phyloP scores from a whole-genome alignment of 2,113 vertebrate species.

The Vimba vimba region DNA sequence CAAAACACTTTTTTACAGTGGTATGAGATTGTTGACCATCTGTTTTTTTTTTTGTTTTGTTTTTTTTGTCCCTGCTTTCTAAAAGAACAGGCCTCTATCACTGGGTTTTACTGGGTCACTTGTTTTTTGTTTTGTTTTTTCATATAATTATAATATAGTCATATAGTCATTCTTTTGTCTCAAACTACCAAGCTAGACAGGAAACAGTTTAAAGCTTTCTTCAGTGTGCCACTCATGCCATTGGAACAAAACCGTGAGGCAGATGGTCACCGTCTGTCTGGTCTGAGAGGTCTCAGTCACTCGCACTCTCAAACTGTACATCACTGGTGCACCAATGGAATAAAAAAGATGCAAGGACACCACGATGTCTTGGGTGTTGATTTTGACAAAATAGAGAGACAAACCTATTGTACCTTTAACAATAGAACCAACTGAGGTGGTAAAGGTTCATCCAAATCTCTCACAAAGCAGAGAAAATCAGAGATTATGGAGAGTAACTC shows the following conservation, averaged over 20 bases:
- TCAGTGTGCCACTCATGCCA: not conserved
- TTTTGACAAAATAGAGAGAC: not conserved
- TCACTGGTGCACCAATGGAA: not conserved
- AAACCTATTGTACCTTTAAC: not conserved
- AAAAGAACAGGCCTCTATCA: no score
- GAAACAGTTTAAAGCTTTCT: not conserved
- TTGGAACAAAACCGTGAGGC: not conserved
- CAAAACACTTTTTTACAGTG: not conserved
- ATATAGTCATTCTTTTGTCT: not conserved
- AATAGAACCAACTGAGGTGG: not conserved
- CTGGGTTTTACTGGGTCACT: not conserved
- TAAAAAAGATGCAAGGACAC: not conserved
- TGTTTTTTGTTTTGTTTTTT: no score
- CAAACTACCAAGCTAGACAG: not conserved
- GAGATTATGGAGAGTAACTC: not conserved
- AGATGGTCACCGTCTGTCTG: conserved; percentile 15
- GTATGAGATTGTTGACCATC: no score
- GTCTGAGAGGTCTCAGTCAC: not conserved
- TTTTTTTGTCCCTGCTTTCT: no score
- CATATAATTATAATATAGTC: no score
- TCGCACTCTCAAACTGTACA: not conserved
- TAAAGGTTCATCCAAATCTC: not conserved
- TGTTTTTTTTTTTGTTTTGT: not conserved
- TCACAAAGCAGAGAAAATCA: not conserved
- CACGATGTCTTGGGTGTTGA: not conserved